phyloP scores from a whole-genome alignment of 2,888 invertebrate species.

The Ashinkailepas kermadecensis region DNA sequence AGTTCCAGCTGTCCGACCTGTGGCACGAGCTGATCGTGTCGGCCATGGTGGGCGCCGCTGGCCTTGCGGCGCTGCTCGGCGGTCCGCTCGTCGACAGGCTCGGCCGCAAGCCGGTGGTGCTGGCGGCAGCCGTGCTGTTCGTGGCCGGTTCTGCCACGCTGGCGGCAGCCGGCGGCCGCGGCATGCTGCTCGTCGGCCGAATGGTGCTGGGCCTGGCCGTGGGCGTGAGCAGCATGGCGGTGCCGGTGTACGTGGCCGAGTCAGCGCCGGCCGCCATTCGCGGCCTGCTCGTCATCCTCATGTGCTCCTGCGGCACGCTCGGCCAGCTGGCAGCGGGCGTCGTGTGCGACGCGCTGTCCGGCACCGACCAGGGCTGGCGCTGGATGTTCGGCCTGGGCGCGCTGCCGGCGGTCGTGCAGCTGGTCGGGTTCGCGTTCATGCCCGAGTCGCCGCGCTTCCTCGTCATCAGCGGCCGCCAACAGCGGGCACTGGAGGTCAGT shows the following conservation, averaged over 20 bases:
- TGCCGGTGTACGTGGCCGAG: constrained; percentile 52
- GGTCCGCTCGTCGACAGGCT: constrained; percentile 44
- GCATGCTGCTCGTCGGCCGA: constrained; percentile 43
- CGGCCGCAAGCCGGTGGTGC: constrained; percentile 48
- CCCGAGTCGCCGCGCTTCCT: constrained; percentile 51
- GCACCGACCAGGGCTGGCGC: constrained; percentile 49
- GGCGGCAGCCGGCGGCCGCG: constrained; percentile 41
- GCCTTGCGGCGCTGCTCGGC: constrained; percentile 44
- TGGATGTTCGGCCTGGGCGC: constrained; percentile 38
- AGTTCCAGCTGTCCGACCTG: constrained; percentile 42
- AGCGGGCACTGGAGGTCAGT: too few species aligned
- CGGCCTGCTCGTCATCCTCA: constrained; percentile 48
- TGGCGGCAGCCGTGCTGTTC: constrained; percentile 47
- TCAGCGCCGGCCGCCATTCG: constrained; percentile 46
- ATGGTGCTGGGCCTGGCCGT: constrained; percentile 46
- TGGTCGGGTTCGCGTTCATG: constrained; percentile 49
- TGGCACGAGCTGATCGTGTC: constrained; percentile 48
- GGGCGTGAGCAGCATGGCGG: constrained; percentile 49
- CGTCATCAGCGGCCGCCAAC: too few species aligned
- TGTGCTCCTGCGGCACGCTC: constrained; percentile 48
- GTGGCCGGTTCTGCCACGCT: constrained; percentile 46
- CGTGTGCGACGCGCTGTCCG: constrained; percentile 46
- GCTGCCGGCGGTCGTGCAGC: constrained; percentile 47
- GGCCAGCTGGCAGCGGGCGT: constrained; percentile 48
- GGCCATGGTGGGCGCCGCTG: constrained; percentile 45